A percentile compares a stretch with the other conserved stretches of the same genome.
phyloP scores from a whole-genome alignment of 2,797 vertebrate species.

The Anabacerthia variegaticeps region DNA sequence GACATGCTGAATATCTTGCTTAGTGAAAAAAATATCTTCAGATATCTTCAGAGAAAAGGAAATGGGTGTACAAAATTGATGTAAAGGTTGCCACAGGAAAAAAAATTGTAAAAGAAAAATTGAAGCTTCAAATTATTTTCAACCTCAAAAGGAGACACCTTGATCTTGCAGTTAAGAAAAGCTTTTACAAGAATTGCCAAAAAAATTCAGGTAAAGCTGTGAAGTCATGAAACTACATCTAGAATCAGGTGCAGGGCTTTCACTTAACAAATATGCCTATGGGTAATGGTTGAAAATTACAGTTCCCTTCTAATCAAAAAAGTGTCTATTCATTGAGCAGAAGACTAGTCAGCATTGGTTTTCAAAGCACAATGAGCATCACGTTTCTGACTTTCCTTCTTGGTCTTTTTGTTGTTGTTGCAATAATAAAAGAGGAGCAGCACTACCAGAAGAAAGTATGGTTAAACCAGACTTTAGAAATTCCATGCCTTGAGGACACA shows the following conservation, averaged over 20 bases:
- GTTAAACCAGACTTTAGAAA: slow-evolving; percentile 71
- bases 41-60: not conserved
- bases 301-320: not conserved
- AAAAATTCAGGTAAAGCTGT: not conserved
- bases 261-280: not conserved
- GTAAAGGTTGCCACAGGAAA: not conserved
- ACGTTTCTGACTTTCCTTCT: slow-evolving; percentile 39
- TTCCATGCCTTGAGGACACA: slow-evolving; percentile 64
- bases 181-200: not conserved
- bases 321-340: not conserved
- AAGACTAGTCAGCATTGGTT: not conserved
- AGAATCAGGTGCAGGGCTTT: not conserved
- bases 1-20: not conserved
- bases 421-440: slow-evolving; percentile 46
- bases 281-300: slow-evolving; percentile 1
- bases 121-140: not conserved
- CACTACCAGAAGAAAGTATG: slow-evolving; percentile 30
- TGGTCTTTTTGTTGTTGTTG: not conserved
- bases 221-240: not conserved
- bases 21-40: not conserved
- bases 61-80: not conserved
- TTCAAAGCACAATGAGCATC: not conserved
- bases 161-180: not conserved
- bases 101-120: not conserved
- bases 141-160: not conserved